Percentiles rank a stretch among this genome's conserved stretches.
Conservation (phyloP, 2,797 vertebrate species). For the Selene dorsalis region DNA sequence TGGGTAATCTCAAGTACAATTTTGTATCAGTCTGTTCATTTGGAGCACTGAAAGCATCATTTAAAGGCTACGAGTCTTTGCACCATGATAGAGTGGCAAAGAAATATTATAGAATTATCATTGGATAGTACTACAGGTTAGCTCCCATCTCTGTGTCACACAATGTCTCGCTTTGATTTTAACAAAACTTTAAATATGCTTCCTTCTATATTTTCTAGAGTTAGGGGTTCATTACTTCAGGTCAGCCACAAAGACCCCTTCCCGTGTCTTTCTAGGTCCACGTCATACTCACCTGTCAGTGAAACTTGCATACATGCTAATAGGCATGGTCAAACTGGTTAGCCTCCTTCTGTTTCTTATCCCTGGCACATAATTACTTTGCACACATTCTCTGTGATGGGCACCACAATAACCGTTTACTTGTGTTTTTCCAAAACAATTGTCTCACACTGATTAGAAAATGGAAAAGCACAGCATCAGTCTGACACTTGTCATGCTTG, state of each 20-base stretch:
- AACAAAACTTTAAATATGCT: constrained; percentile 16
- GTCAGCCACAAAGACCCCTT: neutral
- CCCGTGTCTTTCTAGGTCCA: neutral
- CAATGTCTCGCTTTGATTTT: constrained; percentile 13
- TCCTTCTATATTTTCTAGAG: neutral
- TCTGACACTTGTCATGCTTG: neutral
- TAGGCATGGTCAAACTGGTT: too few relatives aligned
- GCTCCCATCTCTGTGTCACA: neutral
- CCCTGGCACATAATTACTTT: neutral
- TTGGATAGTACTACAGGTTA: constrained; percentile 5
- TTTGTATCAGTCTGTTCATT: constrained; percentile 26
- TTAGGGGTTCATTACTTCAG: neutral
- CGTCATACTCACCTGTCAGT: neutral
- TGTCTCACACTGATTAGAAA: neutral
- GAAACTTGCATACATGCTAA: neutral
- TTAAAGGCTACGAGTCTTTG: constrained; percentile 18
- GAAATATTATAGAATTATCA: constrained; percentile 7
- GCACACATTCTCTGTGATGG: neutral
- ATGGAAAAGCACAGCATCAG: neutral
- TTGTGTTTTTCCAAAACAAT: constrained; percentile 15
- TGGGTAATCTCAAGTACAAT: constrained; percentile 25
- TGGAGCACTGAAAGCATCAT: neutral
- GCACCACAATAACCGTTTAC: neutral
- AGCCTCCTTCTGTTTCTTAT: too few relatives aligned
- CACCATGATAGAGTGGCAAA: constrained; percentile 12